Percentiles rank a stretch among this genome's conserved stretches.
These are phyloP conservation scores for Pycnonotus jocosus DNA, from an alignment of 2,113 vertebrate genomes.

Conservation along the genomic window DNA sequence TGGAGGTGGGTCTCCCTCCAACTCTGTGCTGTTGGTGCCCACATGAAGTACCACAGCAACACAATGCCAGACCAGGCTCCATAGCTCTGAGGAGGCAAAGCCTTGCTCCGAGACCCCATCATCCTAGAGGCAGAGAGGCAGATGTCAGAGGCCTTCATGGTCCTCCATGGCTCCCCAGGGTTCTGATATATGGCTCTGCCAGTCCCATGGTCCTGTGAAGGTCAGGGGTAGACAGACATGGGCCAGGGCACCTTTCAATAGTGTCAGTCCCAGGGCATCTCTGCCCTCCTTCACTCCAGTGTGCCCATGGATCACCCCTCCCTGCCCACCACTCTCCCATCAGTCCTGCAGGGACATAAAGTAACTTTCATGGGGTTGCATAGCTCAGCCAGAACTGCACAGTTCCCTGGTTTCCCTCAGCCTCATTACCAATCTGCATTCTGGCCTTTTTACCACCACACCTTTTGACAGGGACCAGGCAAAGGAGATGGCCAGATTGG, in stretches of 20 bases:
- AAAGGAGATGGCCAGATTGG: not conserved
- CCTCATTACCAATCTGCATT: not conserved
- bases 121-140: not conserved
- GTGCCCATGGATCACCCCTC: not conserved
- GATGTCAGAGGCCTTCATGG: not conserved
- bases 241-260: not conserved
- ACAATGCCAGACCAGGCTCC: slow-evolving; percentile 65
- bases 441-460: not conserved
- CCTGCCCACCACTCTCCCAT: not conserved
- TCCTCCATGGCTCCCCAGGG: not conserved
- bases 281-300: not conserved
- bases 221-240: not conserved
- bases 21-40: not conserved
- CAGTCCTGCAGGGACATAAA: not conserved
- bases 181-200: not conserved
- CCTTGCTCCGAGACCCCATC: not conserved
- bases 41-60: slow-evolving; percentile 57
- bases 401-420: not conserved
- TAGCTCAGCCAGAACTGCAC: not conserved
- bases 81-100: slow-evolving; percentile 66
- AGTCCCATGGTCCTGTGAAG: not conserved
- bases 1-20: slow-evolving; percentile 28
- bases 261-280: not conserved
- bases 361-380: not conserved
- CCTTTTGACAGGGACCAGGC: not conserved